Base-by-base conservation (phyloP, 2,888 invertebrate species). In the Oxytorus armatus region DNA sequence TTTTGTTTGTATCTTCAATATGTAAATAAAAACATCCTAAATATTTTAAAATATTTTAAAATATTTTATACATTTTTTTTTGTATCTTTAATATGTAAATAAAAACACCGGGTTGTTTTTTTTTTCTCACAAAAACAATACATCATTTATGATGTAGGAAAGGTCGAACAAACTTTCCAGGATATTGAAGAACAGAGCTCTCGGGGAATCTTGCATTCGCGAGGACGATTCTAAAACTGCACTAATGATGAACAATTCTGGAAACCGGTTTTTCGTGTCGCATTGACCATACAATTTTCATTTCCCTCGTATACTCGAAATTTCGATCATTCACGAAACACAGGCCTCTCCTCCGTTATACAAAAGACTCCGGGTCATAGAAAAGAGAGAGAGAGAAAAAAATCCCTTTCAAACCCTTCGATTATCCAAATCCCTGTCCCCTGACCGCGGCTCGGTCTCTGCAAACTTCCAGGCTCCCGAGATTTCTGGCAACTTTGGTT, bases 321-420 rank as follows among this genome's bases (percentile, higher is more conserved):
- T 61, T 61, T 72, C 51, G 25, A 25, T 49, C 49, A 72, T 39
- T 61, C 36, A 61, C 47, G 49, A 57, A 36, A 61, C 16, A 69
- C 21, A 23, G 23, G n/a, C 18, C 47, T 29, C 25, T 44, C 44
- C 16, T 10, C 16, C 16, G 25, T 47, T 4, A 25, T 23, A 63
- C 61, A 63, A 51, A 66, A 51, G 66, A 66, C n/a, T 51, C 44
- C 57, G 33, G 57, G 55, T 23, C 39, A 42, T 23, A 51, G 14
- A 11, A 5, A 7, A 8, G 16, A 1, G 0, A n/a, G 21, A n/a
- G 33, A 18, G 33, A 33, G 25, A 55, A 25, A 39, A 51, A 21
- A 23, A 21, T 29, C 18, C 33, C 18, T 21, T 25, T 49, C 25
- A 33, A 57, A 72, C 65, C 75, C 75, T 75, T 75, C 75, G 70